A percentile compares a stretch with the other conserved stretches of the same genome.
These are phyloP conservation scores for Sylvia borin DNA, from an alignment of 2,797 vertebrate genomes.

Conservation along the genomic window DNA sequence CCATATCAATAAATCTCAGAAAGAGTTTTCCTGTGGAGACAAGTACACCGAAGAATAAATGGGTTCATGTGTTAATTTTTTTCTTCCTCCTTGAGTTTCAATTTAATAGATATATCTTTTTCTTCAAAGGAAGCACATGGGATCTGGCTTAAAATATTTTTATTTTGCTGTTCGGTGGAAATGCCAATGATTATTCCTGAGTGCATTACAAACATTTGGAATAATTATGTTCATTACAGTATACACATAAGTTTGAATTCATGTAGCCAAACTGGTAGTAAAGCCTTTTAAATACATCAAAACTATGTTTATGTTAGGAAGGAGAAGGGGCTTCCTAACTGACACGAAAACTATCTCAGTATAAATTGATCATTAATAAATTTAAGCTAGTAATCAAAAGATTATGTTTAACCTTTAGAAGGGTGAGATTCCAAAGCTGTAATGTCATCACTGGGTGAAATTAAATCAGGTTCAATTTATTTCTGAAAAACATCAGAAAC, in stretches of 20 bases:
- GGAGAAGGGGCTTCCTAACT: not conserved
- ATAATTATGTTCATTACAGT: not conserved
- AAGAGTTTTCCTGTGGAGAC: not conserved
- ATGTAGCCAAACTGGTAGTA: not conserved
- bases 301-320: not conserved
- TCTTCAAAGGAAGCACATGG: not conserved
- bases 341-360: not conserved
- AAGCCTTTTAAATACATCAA: not conserved
- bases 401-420: not conserved
- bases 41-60: not conserved
- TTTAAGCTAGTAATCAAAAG: not conserved
- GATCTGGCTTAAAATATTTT: not conserved
- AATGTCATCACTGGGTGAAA: not conserved
- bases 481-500: not conserved
- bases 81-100: not conserved
- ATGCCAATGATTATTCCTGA: not conserved
- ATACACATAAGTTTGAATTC: not conserved
- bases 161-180: not conserved
- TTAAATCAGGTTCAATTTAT: not conserved
- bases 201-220: not conserved
- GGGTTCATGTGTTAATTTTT: not conserved
- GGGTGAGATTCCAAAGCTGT: not conserved
- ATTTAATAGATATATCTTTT: constrained; percentile 17
- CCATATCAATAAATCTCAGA: not conserved
- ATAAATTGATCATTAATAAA: not conserved